phyloP scores from a whole-genome alignment of 1,140 invertebrate species.

The Papilio glaucus region DNA sequence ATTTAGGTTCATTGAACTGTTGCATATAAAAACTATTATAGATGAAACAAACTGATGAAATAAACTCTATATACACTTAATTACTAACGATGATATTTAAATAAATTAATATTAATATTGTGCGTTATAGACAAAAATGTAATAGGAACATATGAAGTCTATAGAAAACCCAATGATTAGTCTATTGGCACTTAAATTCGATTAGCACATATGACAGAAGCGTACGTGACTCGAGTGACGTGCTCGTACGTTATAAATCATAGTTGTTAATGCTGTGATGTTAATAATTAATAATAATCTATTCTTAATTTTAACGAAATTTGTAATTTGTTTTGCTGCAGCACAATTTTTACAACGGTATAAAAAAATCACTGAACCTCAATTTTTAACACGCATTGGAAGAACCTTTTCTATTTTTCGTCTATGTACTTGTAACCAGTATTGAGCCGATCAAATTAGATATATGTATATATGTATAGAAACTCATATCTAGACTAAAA shows the following conservation, averaged over 20 bases:
- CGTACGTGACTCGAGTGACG: constrained; percentile 15
- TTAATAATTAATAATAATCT: not conserved
- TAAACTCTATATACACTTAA: too few relatives aligned
- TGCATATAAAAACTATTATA: too few relatives aligned
- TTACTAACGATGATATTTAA: too few relatives aligned
- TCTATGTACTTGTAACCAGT: too few relatives aligned
- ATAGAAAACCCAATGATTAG: not conserved
- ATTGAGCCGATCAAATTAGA: not conserved
- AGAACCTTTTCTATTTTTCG: not conserved
- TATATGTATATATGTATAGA: not conserved
- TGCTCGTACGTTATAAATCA: not conserved
- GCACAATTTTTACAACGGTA: not conserved
- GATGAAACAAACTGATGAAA: too few relatives aligned
- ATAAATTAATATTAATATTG: too few relatives aligned
- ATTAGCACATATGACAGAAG: not conserved
- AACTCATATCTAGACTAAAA: not conserved
- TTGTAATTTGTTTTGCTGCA: not conserved
- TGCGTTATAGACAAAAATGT: too few relatives aligned
- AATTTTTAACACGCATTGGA: not conserved
- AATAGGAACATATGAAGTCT: not conserved
- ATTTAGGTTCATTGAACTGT: too few relatives aligned
- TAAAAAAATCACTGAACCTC: not conserved
- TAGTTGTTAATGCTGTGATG: not conserved
- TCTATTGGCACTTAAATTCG: not conserved
- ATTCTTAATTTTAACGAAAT: not conserved